These are phyloP conservation scores for Struthio camelus DNA, from an alignment of 2,113 vertebrate species.

Conservation along the genomic window DNA sequence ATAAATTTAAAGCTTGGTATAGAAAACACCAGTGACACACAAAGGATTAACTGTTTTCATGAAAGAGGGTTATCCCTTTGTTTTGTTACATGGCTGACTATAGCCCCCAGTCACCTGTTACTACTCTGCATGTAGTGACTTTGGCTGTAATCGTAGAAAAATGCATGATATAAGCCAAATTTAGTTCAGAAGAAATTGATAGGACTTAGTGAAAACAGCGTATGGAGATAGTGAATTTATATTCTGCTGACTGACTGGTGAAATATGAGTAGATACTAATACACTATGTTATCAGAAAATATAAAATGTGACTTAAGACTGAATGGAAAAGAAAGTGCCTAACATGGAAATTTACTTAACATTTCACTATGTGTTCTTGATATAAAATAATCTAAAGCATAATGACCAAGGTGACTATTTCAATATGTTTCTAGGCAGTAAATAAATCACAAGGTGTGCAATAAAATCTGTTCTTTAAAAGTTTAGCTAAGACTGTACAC, in stretches of 20 bases:
- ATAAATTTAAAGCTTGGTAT: slow-evolving; percentile 24
- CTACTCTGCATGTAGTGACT: background rate
- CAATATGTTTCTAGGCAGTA: background rate
- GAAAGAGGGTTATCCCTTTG: background rate
- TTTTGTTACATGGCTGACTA: background rate
- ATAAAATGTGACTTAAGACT: background rate
- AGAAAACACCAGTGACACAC: background rate
- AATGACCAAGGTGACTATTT: background rate
- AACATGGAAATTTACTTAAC: slow-evolving; percentile 23
- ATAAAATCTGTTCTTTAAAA: background rate
- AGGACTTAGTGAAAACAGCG: background rate
- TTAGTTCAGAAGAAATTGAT: background rate
- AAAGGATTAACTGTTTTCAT: background rate
- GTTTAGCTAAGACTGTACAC: background rate
- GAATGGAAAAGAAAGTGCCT: background rate
- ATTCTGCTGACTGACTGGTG: background rate
- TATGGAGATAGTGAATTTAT: slow-evolving; percentile 19
- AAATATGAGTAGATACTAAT: background rate
- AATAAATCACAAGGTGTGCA: background rate
- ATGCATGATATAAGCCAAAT: background rate
- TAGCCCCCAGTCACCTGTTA: background rate
- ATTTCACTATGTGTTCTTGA: background rate
- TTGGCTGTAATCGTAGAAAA: background rate
- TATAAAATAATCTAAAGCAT: background rate
- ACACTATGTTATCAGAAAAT: background rate